phyloP scores from a whole-genome alignment of 2,113 vertebrate genomes.

The Bos indicus region DNA sequence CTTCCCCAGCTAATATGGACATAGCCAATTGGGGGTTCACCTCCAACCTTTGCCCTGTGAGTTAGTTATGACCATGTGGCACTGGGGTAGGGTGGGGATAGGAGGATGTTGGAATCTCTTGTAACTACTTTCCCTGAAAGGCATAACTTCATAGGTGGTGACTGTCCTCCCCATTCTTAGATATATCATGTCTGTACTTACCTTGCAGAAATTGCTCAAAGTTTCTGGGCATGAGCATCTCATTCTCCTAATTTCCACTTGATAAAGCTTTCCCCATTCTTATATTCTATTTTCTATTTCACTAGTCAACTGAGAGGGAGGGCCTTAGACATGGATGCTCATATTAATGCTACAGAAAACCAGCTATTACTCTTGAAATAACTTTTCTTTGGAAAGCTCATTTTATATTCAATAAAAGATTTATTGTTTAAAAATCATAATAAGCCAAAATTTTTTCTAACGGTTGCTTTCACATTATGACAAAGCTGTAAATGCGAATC shows the following conservation, averaged over 20 bases:
- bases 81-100: background rate
- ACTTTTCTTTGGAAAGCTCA: slow-evolving; percentile 3
- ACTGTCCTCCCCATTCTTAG: background rate
- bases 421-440: slow-evolving; percentile 45
- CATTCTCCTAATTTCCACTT: background rate
- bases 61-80: background rate
- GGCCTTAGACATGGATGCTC: background rate
- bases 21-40: background rate
- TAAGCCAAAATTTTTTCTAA: slow-evolving; percentile 14
- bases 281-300: slow-evolving; percentile 7
- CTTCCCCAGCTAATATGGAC: background rate
- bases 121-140: background rate
- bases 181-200: background rate
- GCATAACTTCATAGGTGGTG: background rate
- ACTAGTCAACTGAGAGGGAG: background rate
- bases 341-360: background rate
- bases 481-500: background rate
- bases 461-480: slow-evolving; percentile 1
- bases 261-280: background rate
- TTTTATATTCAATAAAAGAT: background rate
- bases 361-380: background rate
- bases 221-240: background rate
- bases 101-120: background rate
- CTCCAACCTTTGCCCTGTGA: background rate
- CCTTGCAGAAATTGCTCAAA: background rate